Evolutionary conservation across 2,797 vertebrate genomes (phyloP).

Genomic region (Melanotaenia boesemani): DNA sequence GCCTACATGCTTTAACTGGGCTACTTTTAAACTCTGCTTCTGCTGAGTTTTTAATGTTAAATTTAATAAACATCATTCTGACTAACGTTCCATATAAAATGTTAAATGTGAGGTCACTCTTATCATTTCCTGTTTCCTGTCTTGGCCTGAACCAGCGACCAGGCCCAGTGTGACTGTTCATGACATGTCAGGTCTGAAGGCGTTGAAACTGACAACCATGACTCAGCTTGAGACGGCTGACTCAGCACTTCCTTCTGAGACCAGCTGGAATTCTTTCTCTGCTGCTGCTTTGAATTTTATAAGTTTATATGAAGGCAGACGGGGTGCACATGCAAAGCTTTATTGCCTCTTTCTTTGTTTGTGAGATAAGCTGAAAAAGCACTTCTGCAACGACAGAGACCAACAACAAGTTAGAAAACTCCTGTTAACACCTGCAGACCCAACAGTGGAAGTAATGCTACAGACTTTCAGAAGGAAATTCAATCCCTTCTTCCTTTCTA

Average conservation of each 20-base stretch:
- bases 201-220: constrained; percentile 28
- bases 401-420: too few relatives aligned
- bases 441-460: too few relatives aligned
- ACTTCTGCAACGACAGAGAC: constrained; percentile 4
- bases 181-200: constrained; percentile 19
- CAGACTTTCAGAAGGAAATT: too few relatives aligned
- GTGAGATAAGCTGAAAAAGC: constrained; percentile 38
- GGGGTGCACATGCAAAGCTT: background rate
- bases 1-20: background rate
- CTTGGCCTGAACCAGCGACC: background rate
- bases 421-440: too few relatives aligned
- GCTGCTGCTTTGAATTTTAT: constrained; percentile 18
- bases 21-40: too few relatives aligned
- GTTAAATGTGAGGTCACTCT: constrained; percentile 12
- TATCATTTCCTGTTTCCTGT: constrained; percentile 24
- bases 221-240: constrained; percentile 31
- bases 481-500: background rate
- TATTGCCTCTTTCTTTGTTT: background rate
- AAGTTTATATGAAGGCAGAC: background rate
- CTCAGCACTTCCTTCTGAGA: background rate
- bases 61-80: background rate
- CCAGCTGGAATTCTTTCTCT: background rate
- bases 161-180: constrained; percentile 10
- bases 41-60: too few relatives aligned
- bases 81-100: constrained; percentile 10